These are phyloP conservation scores for Denticeps clupeoides DNA, from an alignment of 2,797 vertebrate species.

Conservation along the genomic window DNA sequence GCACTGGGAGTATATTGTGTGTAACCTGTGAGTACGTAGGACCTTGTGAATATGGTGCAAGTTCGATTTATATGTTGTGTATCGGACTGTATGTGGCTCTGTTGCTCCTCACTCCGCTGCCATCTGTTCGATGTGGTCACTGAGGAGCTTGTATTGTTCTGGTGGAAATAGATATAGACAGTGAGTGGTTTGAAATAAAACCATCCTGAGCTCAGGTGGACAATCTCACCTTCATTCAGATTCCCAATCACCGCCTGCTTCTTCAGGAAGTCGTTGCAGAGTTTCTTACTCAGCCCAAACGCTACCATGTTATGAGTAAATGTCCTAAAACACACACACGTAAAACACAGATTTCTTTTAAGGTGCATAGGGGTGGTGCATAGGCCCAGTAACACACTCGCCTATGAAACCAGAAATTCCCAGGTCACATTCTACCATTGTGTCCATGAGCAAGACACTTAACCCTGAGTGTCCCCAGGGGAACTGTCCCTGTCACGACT, in stretches of 20 bases:
- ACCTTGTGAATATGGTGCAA: no score
- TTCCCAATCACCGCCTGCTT: conserved; percentile 93
- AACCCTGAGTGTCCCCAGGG: no score
- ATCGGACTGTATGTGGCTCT: no score
- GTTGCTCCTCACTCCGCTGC: conserved; percentile 59
- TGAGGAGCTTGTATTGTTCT: conserved; percentile 94
- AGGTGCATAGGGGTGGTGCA: neutral
- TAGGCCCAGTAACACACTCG: neutral
- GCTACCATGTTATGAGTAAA: conserved; percentile 98
- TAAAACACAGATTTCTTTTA: neutral
- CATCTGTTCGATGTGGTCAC: conserved; percentile 91
- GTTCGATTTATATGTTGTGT: no score
- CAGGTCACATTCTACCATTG: no score
- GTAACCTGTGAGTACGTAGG: no score
- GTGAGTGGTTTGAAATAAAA: conserved; percentile 5
- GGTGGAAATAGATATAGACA: conserved; percentile 20
- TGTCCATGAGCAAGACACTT: no score
- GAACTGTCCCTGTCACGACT: no score
- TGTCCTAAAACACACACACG: no score
- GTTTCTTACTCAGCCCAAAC: conserved; percentile 84
- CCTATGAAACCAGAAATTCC: no score
- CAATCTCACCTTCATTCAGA: conserved; percentile 83
- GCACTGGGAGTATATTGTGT: no score
- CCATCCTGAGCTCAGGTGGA: conserved; percentile 21
- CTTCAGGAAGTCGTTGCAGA: conserved; percentile 91